These are phyloP conservation scores for Eleginops maclovinus DNA, from an alignment of 2,113 vertebrate genomes.

Conservation along the genomic window DNA sequence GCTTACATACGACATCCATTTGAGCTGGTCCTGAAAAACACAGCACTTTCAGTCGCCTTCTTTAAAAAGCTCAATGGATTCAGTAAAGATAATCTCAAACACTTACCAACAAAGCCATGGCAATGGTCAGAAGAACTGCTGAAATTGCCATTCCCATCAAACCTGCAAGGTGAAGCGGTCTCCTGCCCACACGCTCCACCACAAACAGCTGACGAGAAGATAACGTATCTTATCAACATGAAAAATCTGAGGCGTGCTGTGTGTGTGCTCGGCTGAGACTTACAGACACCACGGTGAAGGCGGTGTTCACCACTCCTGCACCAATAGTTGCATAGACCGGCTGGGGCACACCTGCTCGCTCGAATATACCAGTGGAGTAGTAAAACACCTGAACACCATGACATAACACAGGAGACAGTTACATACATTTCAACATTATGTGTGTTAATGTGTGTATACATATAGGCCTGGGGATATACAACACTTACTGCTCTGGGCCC, in stretches of 20 bases:
- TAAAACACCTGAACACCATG: constrained; percentile 91
- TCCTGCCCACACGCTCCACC: constrained; percentile 91
- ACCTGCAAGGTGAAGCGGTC: constrained; percentile 92
- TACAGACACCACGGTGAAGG: constrained; percentile 95
- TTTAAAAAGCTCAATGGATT: not conserved
- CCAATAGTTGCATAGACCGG: constrained; percentile 97
- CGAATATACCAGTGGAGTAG: constrained; percentile 95
- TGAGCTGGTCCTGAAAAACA: constrained; percentile 83
- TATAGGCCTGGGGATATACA: too few relatives aligned
- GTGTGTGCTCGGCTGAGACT: constrained; percentile 61
- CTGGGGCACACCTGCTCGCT: constrained; percentile 90
- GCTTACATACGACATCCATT: constrained; percentile 93
- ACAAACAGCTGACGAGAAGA: constrained; percentile 87
- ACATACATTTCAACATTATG: not conserved
- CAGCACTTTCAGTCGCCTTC: not conserved
- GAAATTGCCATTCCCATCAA: constrained; percentile 92
- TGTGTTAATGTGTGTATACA: too few relatives aligned
- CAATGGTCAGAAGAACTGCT: constrained; percentile 91
- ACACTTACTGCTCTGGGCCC: too few relatives aligned
- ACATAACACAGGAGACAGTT: not conserved
- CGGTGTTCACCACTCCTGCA: constrained; percentile 92
- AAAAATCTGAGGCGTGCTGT: not conserved
- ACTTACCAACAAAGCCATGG: constrained; percentile 90
- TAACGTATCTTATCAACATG: not conserved
- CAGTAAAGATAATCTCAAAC: not conserved